These are phyloP conservation scores for Festucalex cinctus DNA, from an alignment of 2,113 vertebrate species.

Conservation along the genomic window DNA sequence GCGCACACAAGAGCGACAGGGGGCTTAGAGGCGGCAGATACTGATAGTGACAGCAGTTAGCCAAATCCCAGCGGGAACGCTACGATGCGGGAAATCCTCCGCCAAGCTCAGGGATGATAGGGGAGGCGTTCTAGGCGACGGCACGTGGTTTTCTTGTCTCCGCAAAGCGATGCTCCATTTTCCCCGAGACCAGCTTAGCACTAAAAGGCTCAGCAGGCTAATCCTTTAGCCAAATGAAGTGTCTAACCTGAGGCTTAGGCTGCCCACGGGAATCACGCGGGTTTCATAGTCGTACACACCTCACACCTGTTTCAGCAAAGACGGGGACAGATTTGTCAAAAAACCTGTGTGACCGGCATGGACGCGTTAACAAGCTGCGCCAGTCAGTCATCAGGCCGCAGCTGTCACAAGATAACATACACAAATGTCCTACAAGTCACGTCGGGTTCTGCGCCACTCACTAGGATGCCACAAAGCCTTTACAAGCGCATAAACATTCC, in stretches of 20 bases:
- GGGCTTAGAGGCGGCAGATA: conserved; percentile 14
- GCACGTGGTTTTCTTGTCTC: conserved; percentile 31
- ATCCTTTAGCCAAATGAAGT: conserved; percentile 66
- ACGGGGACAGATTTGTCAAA: not conserved
- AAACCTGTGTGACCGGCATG: not conserved
- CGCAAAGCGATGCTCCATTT: conserved; percentile 52
- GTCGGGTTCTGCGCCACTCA: not conserved
- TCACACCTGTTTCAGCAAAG: not conserved
- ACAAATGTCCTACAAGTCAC: not conserved
- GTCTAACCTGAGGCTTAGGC: conserved; percentile 52
- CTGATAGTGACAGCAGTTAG: conserved; percentile 8
- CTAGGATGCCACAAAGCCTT: not conserved
- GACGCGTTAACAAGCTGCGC: not conserved
- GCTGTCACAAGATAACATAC: not conserved
- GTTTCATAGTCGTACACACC: not conserved
- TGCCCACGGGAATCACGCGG: conserved; percentile 44
- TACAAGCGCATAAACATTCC: conserved; percentile 4
- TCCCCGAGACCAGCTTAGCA: conserved; percentile 64
- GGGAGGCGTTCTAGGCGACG: conserved; percentile 45
- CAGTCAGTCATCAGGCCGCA: not conserved
- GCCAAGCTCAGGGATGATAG: conserved; percentile 42
- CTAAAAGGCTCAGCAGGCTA: conserved; percentile 68
- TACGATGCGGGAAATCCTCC: conserved; percentile 26
- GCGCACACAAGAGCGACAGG: conserved; percentile 8
- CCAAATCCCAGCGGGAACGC: conserved; percentile 32